A percentile compares a stretch with the other conserved stretches of the same genome.
phyloP scores from a whole-genome alignment of 2,797 vertebrate species.

The Allobates femoralis region DNA sequence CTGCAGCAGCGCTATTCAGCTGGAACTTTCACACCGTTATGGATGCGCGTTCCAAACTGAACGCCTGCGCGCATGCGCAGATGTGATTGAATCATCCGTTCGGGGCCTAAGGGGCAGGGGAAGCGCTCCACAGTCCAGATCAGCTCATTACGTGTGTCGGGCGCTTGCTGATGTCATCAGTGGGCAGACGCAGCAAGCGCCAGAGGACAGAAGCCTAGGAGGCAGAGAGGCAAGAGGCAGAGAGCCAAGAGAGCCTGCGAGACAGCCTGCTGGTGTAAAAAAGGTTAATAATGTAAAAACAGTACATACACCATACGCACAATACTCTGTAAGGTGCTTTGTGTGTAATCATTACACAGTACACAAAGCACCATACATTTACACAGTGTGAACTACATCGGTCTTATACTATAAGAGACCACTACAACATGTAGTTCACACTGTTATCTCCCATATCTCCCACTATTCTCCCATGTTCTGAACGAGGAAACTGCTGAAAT shows the following conservation, averaged over 20 bases:
- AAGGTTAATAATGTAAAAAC: no score
- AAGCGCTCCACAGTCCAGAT: neutral
- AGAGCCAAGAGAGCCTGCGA: no score
- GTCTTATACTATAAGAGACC: neutral
- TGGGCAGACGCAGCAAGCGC: neutral
- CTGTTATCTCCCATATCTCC: neutral
- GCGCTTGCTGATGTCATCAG: neutral
- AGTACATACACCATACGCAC: no score
- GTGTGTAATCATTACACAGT: no score
- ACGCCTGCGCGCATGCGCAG: neutral
- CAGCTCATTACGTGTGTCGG: neutral
- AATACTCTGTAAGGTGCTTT: no score
- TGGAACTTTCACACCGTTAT: no score
- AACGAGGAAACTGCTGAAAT: neutral
- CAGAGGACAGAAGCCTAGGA: neutral
- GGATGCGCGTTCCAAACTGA: no score
- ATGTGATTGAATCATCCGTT: neutral
- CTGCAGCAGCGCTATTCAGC: no score
- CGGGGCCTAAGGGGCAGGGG: neutral
- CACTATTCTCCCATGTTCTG: neutral
- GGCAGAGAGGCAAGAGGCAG: no score
- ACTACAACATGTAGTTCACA: constrained; percentile 1
- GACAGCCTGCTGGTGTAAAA: no score
- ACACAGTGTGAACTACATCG: neutral
- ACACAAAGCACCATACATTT: no score